A percentile compares a stretch with the other conserved stretches of the same genome.
Conservation (phyloP, 1,140 invertebrate species). For the Diachasma alloeum region DNA sequence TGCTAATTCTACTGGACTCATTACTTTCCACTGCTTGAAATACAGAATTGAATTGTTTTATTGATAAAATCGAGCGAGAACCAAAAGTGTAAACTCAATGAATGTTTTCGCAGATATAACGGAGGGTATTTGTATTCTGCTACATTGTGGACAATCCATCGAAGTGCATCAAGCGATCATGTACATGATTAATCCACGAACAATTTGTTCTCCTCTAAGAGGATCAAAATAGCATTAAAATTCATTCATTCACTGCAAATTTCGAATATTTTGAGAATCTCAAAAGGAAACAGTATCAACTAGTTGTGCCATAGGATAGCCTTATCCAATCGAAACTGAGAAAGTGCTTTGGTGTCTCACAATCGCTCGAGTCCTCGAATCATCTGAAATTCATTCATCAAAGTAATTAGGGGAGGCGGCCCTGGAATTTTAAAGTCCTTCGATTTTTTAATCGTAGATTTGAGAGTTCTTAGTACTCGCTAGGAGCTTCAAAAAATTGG, state of each 20-base stretch:
- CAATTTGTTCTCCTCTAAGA: neutral
- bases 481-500: too few relatives aligned
- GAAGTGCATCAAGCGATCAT: neutral
- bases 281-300: constrained; percentile 16
- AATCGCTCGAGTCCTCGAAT: neutral
- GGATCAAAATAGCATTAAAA: constrained; percentile 11
- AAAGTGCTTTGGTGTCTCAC: neutral
- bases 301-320: constrained; percentile 23
- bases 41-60: neutral
- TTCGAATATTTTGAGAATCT: neutral
- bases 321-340: neutral
- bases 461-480: too few relatives aligned
- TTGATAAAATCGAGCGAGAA: neutral
- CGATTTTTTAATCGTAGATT: too few relatives aligned
- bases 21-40: neutral
- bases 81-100: neutral
- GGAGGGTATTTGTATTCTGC: constrained; percentile 11
- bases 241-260: neutral
- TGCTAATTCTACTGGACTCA: too few relatives aligned
- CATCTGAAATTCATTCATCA: too few relatives aligned
- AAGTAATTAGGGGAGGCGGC: too few relatives aligned
- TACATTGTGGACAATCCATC: constrained; percentile 19
- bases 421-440: too few relatives aligned
- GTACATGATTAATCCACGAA: neutral
- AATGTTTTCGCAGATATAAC: neutral